A percentile compares a stretch with the other conserved stretches of the same genome.
Evolutionary conservation across 2,888 invertebrate genomes (phyloP).

Genomic region (Acronicta alni): DNA sequence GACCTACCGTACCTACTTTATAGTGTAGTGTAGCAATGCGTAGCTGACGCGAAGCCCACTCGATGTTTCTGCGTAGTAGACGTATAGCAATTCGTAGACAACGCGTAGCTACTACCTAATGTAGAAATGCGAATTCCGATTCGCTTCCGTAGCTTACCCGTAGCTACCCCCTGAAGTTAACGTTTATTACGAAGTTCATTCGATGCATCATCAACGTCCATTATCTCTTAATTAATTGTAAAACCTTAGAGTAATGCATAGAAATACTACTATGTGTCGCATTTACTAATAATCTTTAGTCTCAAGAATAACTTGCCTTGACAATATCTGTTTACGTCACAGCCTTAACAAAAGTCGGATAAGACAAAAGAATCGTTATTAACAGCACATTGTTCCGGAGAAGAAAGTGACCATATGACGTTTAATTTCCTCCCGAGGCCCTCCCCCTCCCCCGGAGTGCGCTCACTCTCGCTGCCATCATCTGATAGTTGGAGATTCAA

Average conservation of each 20-base stretch:
- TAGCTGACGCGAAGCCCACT: neutral
- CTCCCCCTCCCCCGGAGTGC: slow-evolving; percentile 28
- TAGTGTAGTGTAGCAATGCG: neutral
- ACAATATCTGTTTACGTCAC: slow-evolving; percentile 3
- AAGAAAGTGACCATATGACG: slow-evolving; percentile 85
- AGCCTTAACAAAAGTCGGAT: slow-evolving; percentile 16
- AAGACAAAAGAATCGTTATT: slow-evolving; percentile 54
- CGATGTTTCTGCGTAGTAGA: neutral
- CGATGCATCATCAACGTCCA: neutral
- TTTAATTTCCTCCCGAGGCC: slow-evolving; percentile 83
- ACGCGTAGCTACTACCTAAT: neutral
- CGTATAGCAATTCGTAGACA: neutral
- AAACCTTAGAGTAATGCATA: too few species aligned
- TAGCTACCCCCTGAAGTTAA: neutral
- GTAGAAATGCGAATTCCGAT: neutral
- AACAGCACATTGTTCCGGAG: slow-evolving; percentile 71
- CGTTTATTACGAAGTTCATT: neutral
- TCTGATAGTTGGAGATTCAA: slow-evolving; percentile 80
- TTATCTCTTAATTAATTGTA: neutral
- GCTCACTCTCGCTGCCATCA: slow-evolving; percentile 67
- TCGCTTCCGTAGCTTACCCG: neutral
- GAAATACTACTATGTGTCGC: too few species aligned
- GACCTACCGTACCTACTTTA: too few species aligned
- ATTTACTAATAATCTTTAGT: neutral
- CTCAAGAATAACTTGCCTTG: neutral